Percentiles rank a stretch among this genome's conserved stretches.
phyloP scores from a whole-genome alignment of 2,797 vertebrate species.

The Pelodytes ibericus region DNA sequence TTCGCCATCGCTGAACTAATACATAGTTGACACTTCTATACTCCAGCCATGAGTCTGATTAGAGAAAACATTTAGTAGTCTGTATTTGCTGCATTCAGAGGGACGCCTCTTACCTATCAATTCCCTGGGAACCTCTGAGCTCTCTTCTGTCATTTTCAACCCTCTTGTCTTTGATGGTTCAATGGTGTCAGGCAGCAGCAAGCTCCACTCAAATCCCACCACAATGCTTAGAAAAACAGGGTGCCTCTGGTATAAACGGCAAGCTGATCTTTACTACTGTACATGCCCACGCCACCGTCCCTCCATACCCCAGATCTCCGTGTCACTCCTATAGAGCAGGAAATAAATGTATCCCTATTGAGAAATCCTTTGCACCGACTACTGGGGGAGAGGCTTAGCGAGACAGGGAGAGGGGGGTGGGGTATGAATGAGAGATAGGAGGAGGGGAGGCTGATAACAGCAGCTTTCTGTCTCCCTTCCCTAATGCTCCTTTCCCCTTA shows the following conservation, averaged over 20 bases:
- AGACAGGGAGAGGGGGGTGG: constrained; percentile 48
- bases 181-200: constrained; percentile 33
- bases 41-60: not conserved
- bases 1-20: too few relatives aligned
- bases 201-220: constrained; percentile 32
- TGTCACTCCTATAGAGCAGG: constrained; percentile 33
- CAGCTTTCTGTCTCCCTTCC: constrained; percentile 37
- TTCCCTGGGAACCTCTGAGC: constrained; percentile 85
- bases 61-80: too few relatives aligned
- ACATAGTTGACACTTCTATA: not conserved
- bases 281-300: constrained; percentile 23
- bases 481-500: constrained; percentile 3
- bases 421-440: constrained; percentile 26
- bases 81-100: not conserved
- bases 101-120: constrained; percentile 79
- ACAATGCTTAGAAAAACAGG: not conserved
- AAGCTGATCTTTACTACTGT: constrained; percentile 7
- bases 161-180: not conserved
- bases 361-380: constrained; percentile 53
- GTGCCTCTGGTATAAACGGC: not conserved
- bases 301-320: constrained; percentile 25
- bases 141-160: constrained; percentile 84
- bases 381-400: constrained; percentile 52
- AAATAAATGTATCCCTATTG: constrained; percentile 42
- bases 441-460: constrained; percentile 47